These are phyloP conservation scores for Hypena proboscidalis DNA, from an alignment of 2,888 invertebrate species.

Conservation along the genomic window DNA sequence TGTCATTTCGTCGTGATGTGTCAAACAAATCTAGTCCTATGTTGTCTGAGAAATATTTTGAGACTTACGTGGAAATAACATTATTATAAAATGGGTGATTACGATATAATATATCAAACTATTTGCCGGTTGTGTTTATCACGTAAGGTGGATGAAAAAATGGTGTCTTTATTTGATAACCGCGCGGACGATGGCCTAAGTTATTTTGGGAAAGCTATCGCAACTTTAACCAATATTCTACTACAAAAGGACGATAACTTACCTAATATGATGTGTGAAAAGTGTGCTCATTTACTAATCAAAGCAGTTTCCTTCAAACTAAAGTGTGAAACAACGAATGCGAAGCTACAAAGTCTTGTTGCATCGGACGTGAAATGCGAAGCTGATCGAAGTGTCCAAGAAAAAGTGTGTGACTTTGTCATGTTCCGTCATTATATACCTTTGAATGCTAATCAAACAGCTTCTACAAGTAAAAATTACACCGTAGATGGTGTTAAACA, in stretches of 20 bases:
- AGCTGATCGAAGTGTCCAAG: constrained; percentile 40
- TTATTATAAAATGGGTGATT: constrained; percentile 48
- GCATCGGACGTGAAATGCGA: constrained; percentile 13
- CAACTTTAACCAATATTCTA: constrained; percentile 56
- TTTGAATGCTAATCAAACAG: no score
- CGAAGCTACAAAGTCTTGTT: constrained; percentile 47
- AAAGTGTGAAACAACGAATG: constrained; percentile 64
- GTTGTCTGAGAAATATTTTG: no score
- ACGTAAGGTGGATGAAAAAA: constrained; percentile 48
- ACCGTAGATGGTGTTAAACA: no score
- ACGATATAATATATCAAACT: constrained; percentile 56
- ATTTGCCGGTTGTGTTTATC: constrained; percentile 71
- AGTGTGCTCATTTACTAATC: constrained; percentile 63
- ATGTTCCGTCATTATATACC: constrained; percentile 55
- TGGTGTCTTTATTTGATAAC: constrained; percentile 62
- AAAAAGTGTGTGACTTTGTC: constrained; percentile 55
- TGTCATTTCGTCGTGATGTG: no score
- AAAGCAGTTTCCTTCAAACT: constrained; percentile 68
- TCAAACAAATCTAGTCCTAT: no score
- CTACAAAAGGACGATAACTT: constrained; percentile 57
- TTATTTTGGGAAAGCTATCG: constrained; percentile 61
- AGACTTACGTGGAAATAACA: background rate
- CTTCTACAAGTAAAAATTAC: no score
- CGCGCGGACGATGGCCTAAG: constrained; percentile 54
- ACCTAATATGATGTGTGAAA: constrained; percentile 64